A percentile compares a stretch with the other conserved stretches of the same genome.
Conservation (phyloP, 2,113 vertebrate genomes). For the Aldabrachelys gigantea region DNA sequence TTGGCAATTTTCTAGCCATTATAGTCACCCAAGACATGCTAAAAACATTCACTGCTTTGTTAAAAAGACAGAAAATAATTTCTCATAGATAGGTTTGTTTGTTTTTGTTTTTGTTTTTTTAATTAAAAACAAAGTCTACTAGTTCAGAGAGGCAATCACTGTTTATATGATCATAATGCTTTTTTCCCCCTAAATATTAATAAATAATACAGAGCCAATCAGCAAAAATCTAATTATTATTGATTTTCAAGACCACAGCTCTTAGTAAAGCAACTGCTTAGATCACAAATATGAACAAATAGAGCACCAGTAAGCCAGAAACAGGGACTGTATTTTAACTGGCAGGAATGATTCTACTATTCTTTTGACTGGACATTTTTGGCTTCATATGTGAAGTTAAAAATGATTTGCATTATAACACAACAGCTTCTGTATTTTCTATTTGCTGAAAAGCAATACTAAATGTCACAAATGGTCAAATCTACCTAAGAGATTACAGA, state of each 20-base stretch:
- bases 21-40: not conserved
- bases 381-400: not conserved
- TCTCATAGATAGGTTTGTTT: not conserved
- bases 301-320: not conserved
- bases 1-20: not conserved
- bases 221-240: not conserved
- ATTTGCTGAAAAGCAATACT: not conserved
- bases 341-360: not conserved
- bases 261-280: not conserved
- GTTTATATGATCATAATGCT: not conserved
- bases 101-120: not conserved
- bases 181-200: not conserved
- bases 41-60: not conserved
- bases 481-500: fast-evolving
- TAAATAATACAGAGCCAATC: not conserved
- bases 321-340: not conserved
- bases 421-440: not conserved
- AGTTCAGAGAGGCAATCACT: not conserved
- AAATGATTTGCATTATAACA: not conserved
- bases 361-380: not conserved
- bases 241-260: not conserved
- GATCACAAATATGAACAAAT: not conserved
- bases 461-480: not conserved
- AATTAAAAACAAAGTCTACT: not conserved
- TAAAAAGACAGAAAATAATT: not conserved